Evolutionary conservation across 2,113 vertebrate genomes (phyloP), one percentile per base, ranked within the genome.

Genomic region (Trogon surrucura): DNA sequence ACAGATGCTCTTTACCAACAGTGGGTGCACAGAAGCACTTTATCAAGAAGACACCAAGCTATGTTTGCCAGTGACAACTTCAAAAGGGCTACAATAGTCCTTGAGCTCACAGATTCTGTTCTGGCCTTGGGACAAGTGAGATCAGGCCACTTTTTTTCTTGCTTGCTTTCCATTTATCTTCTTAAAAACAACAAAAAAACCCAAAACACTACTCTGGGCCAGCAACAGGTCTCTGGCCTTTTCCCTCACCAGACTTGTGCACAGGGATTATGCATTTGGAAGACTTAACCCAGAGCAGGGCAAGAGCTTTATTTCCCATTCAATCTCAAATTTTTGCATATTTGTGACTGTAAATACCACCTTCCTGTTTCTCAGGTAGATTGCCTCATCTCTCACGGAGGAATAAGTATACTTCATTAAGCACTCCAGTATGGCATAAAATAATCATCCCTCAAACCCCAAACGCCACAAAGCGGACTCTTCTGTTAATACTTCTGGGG

Each of bases 381-480:
- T 45, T 51, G 29, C 8, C 7, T 11, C 20, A 32, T 21, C 13
- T 32, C 32, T 72, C 54, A 29, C 11, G 10, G 16, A 17, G 18
- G 16, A 80, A 34, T 23, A 56, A 77, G 11, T 13, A 53, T 29
- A 53, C 26, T 57, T 67, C 3, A 1, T 77, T 77, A 53, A 53
- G 47, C 13, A 17, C 47, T 57, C 21, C 22, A 11, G 26, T 8
- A 53, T 13, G 1, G 9, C 7, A 36, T 36, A 36, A 36, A 36
- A 36, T 36, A 36, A 36, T 36, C 20, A 32, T 16, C 23, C 16
- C 85, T 57, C 48, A 66, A 36, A 78, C 27, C 29, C 16, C 22
- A 45, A 0, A 0, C 16, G 65, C 29, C 47, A 12, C 8, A 6
- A 60, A 51, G 27, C 1, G 4, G 32, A 80, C 9, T 6, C 12